Evolutionary conservation across 2,797 vertebrate species (phyloP).

Genomic region (Siniperca obscura): DNA sequence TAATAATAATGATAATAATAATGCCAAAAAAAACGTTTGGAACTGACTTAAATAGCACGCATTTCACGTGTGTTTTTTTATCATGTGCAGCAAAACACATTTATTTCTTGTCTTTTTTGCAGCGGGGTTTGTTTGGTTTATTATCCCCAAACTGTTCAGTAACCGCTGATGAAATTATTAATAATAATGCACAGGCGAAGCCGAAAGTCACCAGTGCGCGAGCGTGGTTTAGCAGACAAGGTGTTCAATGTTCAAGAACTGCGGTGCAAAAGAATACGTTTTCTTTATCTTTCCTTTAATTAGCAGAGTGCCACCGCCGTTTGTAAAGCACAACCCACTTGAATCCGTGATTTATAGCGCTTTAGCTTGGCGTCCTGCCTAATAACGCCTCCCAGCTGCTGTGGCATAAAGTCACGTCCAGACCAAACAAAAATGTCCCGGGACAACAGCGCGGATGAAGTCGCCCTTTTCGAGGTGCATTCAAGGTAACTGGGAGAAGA

Average conservation of each 20-base stretch:
- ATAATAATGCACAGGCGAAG: neutral
- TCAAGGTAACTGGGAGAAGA: conserved; percentile 50
- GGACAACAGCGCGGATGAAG: neutral
- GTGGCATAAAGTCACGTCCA: conserved; percentile 11
- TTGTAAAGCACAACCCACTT: conserved; percentile 33
- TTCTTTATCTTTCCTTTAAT: conserved; percentile 1
- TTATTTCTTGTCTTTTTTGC: neutral
- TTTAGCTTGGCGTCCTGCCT: conserved; percentile 34
- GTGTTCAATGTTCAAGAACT: neutral
- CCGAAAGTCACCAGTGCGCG: rapidly evolving
- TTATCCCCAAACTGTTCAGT: neutral
- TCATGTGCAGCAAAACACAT: neutral
- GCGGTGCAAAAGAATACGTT: neutral
- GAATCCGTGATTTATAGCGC: conserved; percentile 54
- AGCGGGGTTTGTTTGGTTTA: no score
- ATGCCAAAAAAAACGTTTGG: neutral
- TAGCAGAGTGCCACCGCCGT: neutral
- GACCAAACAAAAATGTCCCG: conserved; percentile 15
- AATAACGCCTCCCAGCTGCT: conserved; percentile 48
- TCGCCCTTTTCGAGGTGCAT: conserved; percentile 39
- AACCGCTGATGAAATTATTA: neutral
- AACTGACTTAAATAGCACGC: neutral
- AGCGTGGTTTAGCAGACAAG: neutral
- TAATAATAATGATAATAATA: neutral
- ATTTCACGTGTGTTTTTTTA: neutral